Base-by-base conservation (phyloP, 1,140 invertebrate genomes). In the Lepidurus packardi region DNA sequence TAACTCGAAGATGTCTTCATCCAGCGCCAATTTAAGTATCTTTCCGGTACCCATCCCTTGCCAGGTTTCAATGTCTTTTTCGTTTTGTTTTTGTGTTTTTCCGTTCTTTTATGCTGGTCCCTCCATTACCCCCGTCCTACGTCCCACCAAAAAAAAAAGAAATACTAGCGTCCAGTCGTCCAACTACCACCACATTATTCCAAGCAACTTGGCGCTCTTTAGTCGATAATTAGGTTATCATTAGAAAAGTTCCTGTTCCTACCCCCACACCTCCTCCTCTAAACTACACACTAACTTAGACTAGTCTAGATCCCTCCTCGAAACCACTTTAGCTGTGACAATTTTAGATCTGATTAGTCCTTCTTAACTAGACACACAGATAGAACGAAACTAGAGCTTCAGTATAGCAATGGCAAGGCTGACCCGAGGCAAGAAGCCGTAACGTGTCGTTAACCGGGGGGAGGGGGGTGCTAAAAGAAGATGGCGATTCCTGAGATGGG, bases 391-490 rank as follows among this genome's bases (percentile, higher is more conserved):
- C 53, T 65, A 65, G 53, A 65, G 21, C 16, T 65, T 65, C 7
- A 16, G 13, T 65, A 65, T 21, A 65, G 53, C 7, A 65, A 65
- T 65, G 53, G 53, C 53, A 65, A 65, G 53, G 53, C 53, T 65
- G 53, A 65, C 53, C 53, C 53, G 53, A 65, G 53, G 53, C 53
- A 65, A 65, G 53, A 65, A 65, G 53, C 53, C 53, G n/a, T 65
- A 65, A 21, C 53, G 21, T 13, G 16, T n/a, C 16, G 21, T 65
- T 65, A 65, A 34, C 34, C 34, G 16, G n/a, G 21, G 21, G 16
- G 16, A n/a, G 9, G 16, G 53, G 53, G 13, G 13, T 16, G 45
- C 21, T 65, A 21, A 65, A 65, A 65, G 8, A 65, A 0, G 13
- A 65, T 65, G 7, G 53, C 6, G 53, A 16, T 65, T 65, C 16